Base-by-base conservation (phyloP, 2,888 invertebrate species). In the Rosalia funebris region DNA sequence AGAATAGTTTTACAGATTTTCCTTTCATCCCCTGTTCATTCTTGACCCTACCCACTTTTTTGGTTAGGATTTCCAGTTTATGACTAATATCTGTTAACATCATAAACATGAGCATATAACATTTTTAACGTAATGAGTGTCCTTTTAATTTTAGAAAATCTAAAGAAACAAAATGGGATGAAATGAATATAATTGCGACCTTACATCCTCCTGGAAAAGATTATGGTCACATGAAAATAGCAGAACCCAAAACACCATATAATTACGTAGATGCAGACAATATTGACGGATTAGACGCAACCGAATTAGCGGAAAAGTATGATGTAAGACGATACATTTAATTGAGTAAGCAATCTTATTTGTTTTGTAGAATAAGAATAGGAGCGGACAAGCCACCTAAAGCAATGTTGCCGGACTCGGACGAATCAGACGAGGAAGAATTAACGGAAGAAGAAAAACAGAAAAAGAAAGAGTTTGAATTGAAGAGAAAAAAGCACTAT, bases 151-250 rank as follows among this genome's bases (percentile, higher is more conserved):
- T 19, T 47, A 79, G 78, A 61, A 77, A 77, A 66, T 70, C 71
- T 14, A 87, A 87, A 73, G 85, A 87, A 72, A 87, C 95, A 77
- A 92, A 95, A 86, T 96, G 95, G 85, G 99, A 99, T 82, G 99
- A 99, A 84, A 94, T 97, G 89, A 99, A 99, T 83, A 98, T 99
- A 69, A 87, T 98, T 73, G 97, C 96, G 70, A 99, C 99, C 0
- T 89, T 96, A 76, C 99, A 99, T 84, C 99, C 99, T 37, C 87
- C 93, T 15, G 96, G 96, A 81, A 99, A 99, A 84, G 98, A 98
- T 83, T 99, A 99, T 82, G 99, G 99, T 5, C 96, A 96, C 78
- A 98, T 98, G 97, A 99, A 98, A 83, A 90, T 93, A 67, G 94
- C 96, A 75, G 99, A 99, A 82, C 98, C 99, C 1, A 98, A 98